phyloP scores from a whole-genome alignment of 2,888 invertebrate species.

The Encarsia formosa region DNA sequence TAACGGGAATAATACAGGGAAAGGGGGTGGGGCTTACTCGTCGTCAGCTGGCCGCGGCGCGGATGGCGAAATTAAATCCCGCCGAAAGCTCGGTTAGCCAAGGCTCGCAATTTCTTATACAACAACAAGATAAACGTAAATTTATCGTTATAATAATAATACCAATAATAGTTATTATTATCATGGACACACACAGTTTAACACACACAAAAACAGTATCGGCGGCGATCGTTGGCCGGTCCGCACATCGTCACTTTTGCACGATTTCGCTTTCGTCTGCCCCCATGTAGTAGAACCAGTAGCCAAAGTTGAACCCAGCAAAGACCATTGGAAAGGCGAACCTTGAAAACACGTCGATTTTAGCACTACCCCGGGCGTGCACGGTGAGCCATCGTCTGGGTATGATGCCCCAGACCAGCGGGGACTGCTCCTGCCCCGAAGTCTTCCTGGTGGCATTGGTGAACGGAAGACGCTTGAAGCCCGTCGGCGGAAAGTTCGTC shows the following conservation, averaged over 20 bases:
- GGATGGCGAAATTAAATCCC: not conserved
- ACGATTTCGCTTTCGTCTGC: slow-evolving; percentile 59
- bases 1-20: no score
- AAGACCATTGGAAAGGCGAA: slow-evolving; percentile 92
- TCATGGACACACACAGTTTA: not conserved
- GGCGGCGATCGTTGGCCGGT: slow-evolving; percentile 4
- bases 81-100: not conserved
- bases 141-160: not conserved
- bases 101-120: not conserved
- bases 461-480: slow-evolving; percentile 30
- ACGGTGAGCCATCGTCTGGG: slow-evolving; percentile 42
- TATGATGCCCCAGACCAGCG: slow-evolving; percentile 40
- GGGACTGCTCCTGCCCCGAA: slow-evolving; percentile 31
- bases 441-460: not conserved
- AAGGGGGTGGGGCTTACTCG: no score
- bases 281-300: slow-evolving; percentile 85
- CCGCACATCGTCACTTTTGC: slow-evolving; percentile 58
- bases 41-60: not conserved
- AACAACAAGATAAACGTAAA: no score
- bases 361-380: slow-evolving; percentile 50
- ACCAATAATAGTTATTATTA: not conserved
- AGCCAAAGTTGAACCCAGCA: slow-evolving; percentile 88
- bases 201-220: not conserved
- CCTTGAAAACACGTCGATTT: slow-evolving; percentile 93
- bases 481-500: slow-evolving; percentile 33